Evolutionary conservation across 1,140 invertebrate species (phyloP), one percentile per base, ranked within the genome.

Genomic region (Periplaneta americana): DNA sequence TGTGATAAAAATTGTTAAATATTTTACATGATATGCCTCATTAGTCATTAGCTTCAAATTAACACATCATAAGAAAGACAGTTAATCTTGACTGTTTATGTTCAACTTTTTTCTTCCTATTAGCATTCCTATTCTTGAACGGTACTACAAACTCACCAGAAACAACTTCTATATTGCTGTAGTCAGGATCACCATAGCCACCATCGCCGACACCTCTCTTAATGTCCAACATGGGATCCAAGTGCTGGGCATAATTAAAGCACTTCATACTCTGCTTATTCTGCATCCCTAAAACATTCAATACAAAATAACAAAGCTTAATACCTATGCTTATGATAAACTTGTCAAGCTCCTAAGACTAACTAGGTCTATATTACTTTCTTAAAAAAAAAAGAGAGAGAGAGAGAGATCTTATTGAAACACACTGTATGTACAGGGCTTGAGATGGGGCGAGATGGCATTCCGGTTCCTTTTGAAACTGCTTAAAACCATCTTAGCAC

Each of bases 131-230:
- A n/a, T n/a, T n/a, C n/a, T n/a, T n/a, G n/a, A n/a, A n/a, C n/a
- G n/a, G n/a, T n/a, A n/a, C n/a, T n/a, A n/a, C n/a, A n/a, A n/a
- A n/a, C n/a, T 83, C 81, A 82, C 82, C 82, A 48, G 80, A 78
- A 32, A 76, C 74, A 80, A 82, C 80, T 35, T 85, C 84, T 18
- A 85, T 83, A 22, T 85, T 83, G 10, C 77, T 80, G 75, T 85
- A 85, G 35, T 85, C 85, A 48, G 83, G 80, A 57, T 85, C 84
- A 79, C 81, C 80, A 18, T 83, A 82, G 31, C 77, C 75, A 18
- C 82, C 82, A 80, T 82, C 83, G 18, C 34, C 82, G 33, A 74
- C 76, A 28, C 78, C 75, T 78, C 75, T 28, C 34, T 83, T 83
- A 17, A 80, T 57, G 35, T 83, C 75, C 36, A 80, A 18, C 5